Evolutionary conservation across 2,113 vertebrate genomes (phyloP), one percentile per base, ranked within the genome.

Genomic region (Nothocercus julius): DNA sequence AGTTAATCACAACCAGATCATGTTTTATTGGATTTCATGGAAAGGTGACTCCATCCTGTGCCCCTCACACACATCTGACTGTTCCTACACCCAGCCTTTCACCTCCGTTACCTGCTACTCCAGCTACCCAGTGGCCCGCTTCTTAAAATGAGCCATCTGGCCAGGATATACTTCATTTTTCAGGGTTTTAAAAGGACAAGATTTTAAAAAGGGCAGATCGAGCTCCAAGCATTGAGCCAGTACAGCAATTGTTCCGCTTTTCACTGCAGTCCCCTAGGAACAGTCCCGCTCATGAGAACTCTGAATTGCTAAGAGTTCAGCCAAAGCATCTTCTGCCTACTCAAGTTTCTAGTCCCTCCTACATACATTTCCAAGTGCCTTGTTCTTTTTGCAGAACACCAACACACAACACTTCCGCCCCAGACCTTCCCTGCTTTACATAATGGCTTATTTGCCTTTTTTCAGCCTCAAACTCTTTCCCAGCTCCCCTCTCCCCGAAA

Each of bases 301-400:
- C 88, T 30, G 14, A 89, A 89, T 74, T 77, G 49, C 75, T 22
- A 7, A 49, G 40, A 91, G 91, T 95, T 96, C 95, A 95, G 91
- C 92, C 92, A 93, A 92, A 95, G 94, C 94, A 73, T 92, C 91
- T 92, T 92, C 90, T 95, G 85, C 90, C 85, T 85, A 47, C 94
- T 94, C 92, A 49, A 69, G 87, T 93, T 97, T 93, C 95, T 73
- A 73, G 78, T 66, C 78, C 62, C 94, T 90, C 89, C 84, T 92
- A 62, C 84, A 27, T 66, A 38, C 2, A 0, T 86, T 89, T 92
- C 69, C 77, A 85, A 89, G 81, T 30, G 53, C 66, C 92, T 94
- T 69, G 77, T 92, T 92, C 70, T 86, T 89, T 95, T 93, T 93
- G 86, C 69, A 42, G 21, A 56, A 40, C 22, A 49, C 27, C 72